These are phyloP conservation scores for Drosophila bifasciata DNA, from an alignment of 1,140 invertebrate species.

Conservation along the genomic window DNA sequence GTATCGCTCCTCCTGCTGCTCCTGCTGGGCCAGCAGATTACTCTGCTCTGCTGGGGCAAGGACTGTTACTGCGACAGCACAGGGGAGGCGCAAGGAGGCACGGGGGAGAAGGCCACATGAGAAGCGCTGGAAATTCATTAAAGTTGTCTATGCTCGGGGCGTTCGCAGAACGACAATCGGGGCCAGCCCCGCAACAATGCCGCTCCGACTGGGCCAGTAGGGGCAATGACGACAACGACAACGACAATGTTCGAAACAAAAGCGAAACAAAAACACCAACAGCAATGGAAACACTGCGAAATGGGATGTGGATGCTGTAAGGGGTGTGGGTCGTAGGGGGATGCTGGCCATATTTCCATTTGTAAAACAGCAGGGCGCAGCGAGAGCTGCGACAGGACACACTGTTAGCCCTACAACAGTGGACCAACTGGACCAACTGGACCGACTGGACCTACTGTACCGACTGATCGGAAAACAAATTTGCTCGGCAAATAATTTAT, in stretches of 20 bases:
- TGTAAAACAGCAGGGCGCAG: conserved; percentile 56
- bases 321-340: conserved; percentile 11
- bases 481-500: conserved; percentile 35
- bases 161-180: conserved; percentile 77
- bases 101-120: conserved; percentile 40
- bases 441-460: neutral
- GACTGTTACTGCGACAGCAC: neutral
- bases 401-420: conserved; percentile 49
- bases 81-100: neutral
- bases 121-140: conserved; percentile 71
- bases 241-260: conserved; percentile 76
- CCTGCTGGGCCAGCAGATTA: conserved; percentile 66
- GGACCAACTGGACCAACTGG: conserved; percentile 2
- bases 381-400: conserved; percentile 42
- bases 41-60: conserved; percentile 29
- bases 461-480: conserved; percentile 46
- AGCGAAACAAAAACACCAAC: conserved; percentile 73
- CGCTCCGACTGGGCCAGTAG: conserved; percentile 56
- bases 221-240: conserved; percentile 75
- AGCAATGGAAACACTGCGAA: conserved; percentile 44
- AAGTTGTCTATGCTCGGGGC: conserved; percentile 81
- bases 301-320: conserved; percentile 8
- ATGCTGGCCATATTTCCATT: conserved; percentile 49
- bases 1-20: neutral
- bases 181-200: conserved; percentile 72